A percentile compares a stretch with the other conserved stretches of the same genome.
Evolutionary conservation across 2,797 vertebrate genomes (phyloP).

Genomic region (Acridotheres tristis): DNA sequence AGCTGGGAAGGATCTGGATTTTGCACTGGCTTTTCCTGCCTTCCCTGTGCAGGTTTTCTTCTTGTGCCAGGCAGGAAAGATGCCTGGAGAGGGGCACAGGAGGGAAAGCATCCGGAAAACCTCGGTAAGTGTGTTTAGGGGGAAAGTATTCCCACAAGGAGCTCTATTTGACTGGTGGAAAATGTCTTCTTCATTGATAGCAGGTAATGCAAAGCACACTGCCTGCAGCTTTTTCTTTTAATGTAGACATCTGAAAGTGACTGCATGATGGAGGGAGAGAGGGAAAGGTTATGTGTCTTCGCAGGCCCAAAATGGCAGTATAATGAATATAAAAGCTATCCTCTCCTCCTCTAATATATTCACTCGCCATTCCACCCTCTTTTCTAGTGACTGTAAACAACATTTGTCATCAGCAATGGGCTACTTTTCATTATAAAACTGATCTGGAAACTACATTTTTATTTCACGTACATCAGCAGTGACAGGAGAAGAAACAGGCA

Average conservation of each 20-base stretch:
- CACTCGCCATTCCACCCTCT: slow-evolving; percentile 70
- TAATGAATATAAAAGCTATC: slow-evolving; percentile 76
- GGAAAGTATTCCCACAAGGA: slow-evolving; percentile 54
- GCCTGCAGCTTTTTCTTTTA: slow-evolving; percentile 75
- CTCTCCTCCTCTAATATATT: slow-evolving; percentile 75
- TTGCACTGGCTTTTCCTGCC: not conserved
- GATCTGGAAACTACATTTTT: slow-evolving; percentile 73
- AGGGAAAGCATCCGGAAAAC: not conserved
- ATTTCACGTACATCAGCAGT: slow-evolving; percentile 65
- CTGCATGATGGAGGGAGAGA: slow-evolving; percentile 72
- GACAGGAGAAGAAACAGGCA: slow-evolving; percentile 35
- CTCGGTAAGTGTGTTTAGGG: not conserved
- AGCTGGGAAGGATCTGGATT: not conserved
- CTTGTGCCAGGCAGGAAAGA: not conserved
- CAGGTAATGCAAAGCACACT: slow-evolving; percentile 66
- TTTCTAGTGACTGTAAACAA: slow-evolving; percentile 75
- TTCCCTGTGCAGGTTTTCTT: not conserved
- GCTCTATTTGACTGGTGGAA: slow-evolving; percentile 61
- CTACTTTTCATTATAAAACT: slow-evolving; percentile 75
- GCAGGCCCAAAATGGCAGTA: slow-evolving; percentile 69
- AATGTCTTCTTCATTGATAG: slow-evolving; percentile 70
- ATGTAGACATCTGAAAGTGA: slow-evolving; percentile 73
- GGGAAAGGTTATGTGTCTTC: slow-evolving; percentile 75
- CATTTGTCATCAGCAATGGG: slow-evolving; percentile 75
- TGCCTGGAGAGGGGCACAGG: not conserved